Percentiles rank a stretch among this genome's conserved stretches.
phyloP scores from a whole-genome alignment of 2,888 invertebrate species.

The Machimus atricapillus region DNA sequence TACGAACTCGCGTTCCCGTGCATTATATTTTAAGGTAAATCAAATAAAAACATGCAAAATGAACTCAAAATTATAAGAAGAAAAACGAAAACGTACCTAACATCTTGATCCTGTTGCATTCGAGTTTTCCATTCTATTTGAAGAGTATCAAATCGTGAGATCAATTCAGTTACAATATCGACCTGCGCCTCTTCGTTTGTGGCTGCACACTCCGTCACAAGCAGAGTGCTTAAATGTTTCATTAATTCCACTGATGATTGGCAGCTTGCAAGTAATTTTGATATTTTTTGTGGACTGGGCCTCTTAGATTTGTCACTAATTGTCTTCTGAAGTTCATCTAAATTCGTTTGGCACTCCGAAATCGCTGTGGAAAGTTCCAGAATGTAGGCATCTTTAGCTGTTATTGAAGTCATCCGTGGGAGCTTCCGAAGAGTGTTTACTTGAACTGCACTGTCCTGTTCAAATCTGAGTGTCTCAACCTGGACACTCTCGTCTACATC shows the following conservation, averaged over 20 bases:
- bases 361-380: slow-evolving; percentile 78
- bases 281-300: slow-evolving; percentile 73
- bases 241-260: slow-evolving; percentile 83
- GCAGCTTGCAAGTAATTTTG: slow-evolving; percentile 78
- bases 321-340: slow-evolving; percentile 72
- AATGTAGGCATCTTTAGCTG: slow-evolving; percentile 82
- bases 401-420: slow-evolving; percentile 72
- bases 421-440: slow-evolving; percentile 77
- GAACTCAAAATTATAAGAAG: not conserved
- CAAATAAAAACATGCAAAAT: slow-evolving; percentile 47
- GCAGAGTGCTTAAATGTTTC: slow-evolving; percentile 77
- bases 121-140: slow-evolving; percentile 75
- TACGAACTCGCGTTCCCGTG: not conserved
- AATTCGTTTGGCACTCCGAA: slow-evolving; percentile 72
- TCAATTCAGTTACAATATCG: slow-evolving; percentile 71
- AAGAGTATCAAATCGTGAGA: slow-evolving; percentile 73
- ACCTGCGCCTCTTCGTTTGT: slow-evolving; percentile 72
- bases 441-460: slow-evolving; percentile 80
- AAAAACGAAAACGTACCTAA: slow-evolving; percentile 69
- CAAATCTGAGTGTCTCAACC: slow-evolving; percentile 78
- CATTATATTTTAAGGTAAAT: not conserved
- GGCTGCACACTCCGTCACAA: slow-evolving; percentile 77
- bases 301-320: slow-evolving; percentile 68
- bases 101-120: slow-evolving; percentile 78
- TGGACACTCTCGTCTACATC: slow-evolving; percentile 70